A percentile compares a stretch with the other conserved stretches of the same genome.
Conservation (phyloP, 2,888 invertebrate genomes). For the Nysson spinosus region DNA sequence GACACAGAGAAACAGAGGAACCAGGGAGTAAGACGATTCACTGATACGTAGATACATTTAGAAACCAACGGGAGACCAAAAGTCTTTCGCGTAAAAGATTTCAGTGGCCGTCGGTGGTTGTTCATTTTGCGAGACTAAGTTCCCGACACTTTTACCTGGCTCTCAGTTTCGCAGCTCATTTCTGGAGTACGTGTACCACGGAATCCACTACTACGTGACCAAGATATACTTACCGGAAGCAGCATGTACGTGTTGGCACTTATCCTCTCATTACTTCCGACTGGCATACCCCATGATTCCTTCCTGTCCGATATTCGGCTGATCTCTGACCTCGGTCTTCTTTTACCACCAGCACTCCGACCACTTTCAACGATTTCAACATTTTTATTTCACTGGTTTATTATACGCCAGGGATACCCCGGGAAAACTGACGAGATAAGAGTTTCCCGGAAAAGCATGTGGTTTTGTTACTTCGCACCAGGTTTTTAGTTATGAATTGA, state of each 20-base stretch:
- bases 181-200: conserved; percentile 56
- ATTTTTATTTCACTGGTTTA: no score
- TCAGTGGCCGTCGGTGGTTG: conserved; percentile 18
- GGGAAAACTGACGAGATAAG: no score
- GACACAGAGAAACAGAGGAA: background rate
- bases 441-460: no score
- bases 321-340: background rate
- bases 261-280: conserved; percentile 42
- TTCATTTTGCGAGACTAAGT: conserved; percentile 47
- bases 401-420: no score
- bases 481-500: no score
- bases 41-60: conserved; percentile 7
- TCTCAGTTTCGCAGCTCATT: conserved; percentile 63
- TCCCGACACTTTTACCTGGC: conserved; percentile 52
- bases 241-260: conserved; percentile 9
- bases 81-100: background rate
- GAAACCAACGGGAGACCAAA: background rate
- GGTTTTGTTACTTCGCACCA: no score
- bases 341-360: no score
- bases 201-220: conserved; percentile 59
- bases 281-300: background rate
- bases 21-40: conserved; percentile 17
- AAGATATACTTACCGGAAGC: conserved; percentile 28
- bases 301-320: background rate
- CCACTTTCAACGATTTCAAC: no score